Evolutionary conservation across 1,140 invertebrate species (phyloP).

Genomic region (Subanguina moxae): DNA sequence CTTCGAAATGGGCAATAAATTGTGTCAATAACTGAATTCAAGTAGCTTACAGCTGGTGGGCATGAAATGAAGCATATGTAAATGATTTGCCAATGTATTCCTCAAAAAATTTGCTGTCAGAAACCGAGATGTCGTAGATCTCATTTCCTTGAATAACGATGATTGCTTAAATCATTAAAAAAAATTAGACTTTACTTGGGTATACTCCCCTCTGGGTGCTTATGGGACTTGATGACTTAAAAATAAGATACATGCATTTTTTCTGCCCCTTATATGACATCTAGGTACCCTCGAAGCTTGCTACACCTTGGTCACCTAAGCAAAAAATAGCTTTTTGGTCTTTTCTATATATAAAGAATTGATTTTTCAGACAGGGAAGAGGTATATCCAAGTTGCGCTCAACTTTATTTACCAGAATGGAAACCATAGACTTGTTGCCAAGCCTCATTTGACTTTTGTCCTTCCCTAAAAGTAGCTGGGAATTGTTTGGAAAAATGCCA

Average conservation of each 20-base stretch:
- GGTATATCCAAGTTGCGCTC: too few species aligned
- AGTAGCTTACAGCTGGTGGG: constrained; percentile 80
- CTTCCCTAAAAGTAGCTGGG: constrained; percentile 71
- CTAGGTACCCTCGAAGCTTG: too few species aligned
- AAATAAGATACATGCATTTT: too few species aligned
- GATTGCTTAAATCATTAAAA: too few species aligned
- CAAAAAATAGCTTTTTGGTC: too few species aligned
- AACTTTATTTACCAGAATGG: constrained; percentile 74
- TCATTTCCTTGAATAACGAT: constrained; percentile 73
- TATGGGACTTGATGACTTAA: too few species aligned
- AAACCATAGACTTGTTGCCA: constrained; percentile 94
- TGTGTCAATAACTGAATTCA: constrained; percentile 58
- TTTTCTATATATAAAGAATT: too few species aligned
- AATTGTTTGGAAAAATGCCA: background rate
- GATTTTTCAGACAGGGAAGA: too few species aligned
- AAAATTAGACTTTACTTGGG: too few species aligned
- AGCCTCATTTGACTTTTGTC: constrained; percentile 89
- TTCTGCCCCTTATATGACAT: too few species aligned
- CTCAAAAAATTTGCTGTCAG: constrained; percentile 90
- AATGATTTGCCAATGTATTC: constrained; percentile 98
- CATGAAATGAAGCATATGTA: constrained; percentile 95
- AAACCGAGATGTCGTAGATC: constrained; percentile 92
- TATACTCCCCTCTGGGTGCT: too few species aligned
- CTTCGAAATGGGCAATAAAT: constrained; percentile 62
- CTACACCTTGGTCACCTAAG: too few species aligned